A percentile compares a stretch with the other conserved stretches of the same genome.
phyloP scores from a whole-genome alignment of 2,797 vertebrate genomes.

The Phoeniculus purpureus region DNA sequence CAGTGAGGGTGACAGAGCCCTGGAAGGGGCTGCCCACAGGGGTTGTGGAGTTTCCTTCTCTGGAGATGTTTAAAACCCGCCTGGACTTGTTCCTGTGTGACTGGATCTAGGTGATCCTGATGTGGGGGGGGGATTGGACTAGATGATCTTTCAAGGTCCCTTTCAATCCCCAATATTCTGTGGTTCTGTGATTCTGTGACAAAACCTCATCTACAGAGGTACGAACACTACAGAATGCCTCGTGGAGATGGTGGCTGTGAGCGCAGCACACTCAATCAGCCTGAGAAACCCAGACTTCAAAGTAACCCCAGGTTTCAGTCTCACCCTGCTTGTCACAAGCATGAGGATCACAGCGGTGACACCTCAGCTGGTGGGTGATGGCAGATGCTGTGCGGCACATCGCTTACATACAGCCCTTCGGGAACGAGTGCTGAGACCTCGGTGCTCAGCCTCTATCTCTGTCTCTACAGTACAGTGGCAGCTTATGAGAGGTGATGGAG shows the following conservation, averaged over 20 bases:
- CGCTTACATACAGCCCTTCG: background rate
- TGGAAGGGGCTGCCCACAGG: too few species aligned
- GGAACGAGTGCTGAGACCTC: background rate
- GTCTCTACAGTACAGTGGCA: background rate
- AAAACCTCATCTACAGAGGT: background rate
- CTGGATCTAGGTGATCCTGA: too few species aligned
- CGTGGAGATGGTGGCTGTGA: background rate
- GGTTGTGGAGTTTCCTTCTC: too few species aligned
- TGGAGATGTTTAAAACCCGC: too few species aligned
- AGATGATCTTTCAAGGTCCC: too few species aligned
- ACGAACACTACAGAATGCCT: background rate
- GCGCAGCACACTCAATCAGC: background rate
- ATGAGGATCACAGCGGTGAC: background rate
- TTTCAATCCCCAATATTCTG: too few species aligned
- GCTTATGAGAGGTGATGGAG: background rate
- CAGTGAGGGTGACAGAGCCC: too few species aligned
- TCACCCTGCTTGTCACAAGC: background rate
- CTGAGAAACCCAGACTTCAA: slow-evolving; percentile 3
- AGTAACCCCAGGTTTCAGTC: background rate
- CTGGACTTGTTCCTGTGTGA: too few species aligned
- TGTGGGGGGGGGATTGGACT: too few species aligned
- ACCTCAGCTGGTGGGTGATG: background rate
- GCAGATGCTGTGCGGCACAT: background rate
- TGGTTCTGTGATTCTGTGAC: too few species aligned
- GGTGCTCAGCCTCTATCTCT: background rate